These are phyloP conservation scores for Coleophora deauratella DNA, from an alignment of 2,888 invertebrate genomes.

Conservation along the genomic window DNA sequence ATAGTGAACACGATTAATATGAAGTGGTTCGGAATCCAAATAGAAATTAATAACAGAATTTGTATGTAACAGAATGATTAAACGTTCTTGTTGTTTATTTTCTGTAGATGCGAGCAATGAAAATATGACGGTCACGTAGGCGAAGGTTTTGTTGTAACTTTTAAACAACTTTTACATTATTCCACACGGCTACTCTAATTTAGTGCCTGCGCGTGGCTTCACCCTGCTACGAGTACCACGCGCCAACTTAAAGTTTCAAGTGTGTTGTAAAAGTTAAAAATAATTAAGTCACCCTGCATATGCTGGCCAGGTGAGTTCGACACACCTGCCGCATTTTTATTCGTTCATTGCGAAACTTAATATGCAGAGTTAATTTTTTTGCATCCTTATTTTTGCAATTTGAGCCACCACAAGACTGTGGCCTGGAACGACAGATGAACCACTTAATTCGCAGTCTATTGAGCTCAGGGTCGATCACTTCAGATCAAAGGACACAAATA, in stretches of 20 bases:
- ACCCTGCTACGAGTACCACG: background rate
- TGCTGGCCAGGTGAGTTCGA: slow-evolving; percentile 58
- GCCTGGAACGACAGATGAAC: slow-evolving; percentile 50
- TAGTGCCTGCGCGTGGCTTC: slow-evolving; percentile 20
- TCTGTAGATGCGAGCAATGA: too few species aligned
- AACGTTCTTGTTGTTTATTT: too few species aligned
- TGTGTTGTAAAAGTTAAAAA: slow-evolving; percentile 25
- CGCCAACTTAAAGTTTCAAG: slow-evolving; percentile 9
- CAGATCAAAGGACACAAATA: slow-evolving; percentile 29
- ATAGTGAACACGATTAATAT: too few species aligned
- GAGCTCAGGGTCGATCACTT: slow-evolving; percentile 30
- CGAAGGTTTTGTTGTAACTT: too few species aligned
- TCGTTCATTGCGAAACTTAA: slow-evolving; percentile 57
- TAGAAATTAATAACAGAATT: too few species aligned
- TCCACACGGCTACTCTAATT: slow-evolving; percentile 3
- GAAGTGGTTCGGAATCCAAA: too few species aligned
- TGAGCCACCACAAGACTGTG: slow-evolving; percentile 46
- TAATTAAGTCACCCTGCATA: slow-evolving; percentile 53
- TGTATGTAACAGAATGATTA: too few species aligned
- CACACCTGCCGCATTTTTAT: slow-evolving; percentile 57
- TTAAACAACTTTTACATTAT: background rate
- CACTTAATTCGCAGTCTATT: slow-evolving; percentile 57
- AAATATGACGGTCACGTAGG: too few species aligned
- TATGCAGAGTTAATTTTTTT: slow-evolving; percentile 47
- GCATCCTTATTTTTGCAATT: slow-evolving; percentile 40